A percentile compares a stretch with the other conserved stretches of the same genome.
Conservation (phyloP, 2,113 vertebrate species). For the Xiphophorus couchianus region DNA sequence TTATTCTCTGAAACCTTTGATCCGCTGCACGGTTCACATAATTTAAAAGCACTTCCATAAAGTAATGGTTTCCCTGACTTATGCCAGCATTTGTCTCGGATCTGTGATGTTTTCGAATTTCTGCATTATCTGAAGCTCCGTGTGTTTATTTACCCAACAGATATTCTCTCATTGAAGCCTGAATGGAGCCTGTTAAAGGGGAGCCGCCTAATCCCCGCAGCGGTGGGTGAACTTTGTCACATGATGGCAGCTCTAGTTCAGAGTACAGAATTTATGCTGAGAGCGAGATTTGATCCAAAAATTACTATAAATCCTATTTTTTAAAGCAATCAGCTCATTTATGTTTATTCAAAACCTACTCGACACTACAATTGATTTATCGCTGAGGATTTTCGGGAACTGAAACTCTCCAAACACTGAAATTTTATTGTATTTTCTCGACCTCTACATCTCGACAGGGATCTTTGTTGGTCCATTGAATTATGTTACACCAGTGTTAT, state of each 20-base stretch:
- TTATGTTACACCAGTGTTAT: background rate
- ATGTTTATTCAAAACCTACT: background rate
- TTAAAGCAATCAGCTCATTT: background rate
- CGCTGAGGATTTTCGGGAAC: too few relatives aligned
- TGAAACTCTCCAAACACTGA: too few relatives aligned
- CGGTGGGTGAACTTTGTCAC: conserved; percentile 12
- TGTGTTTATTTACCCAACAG: background rate
- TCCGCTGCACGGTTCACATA: too few relatives aligned
- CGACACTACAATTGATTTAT: background rate
- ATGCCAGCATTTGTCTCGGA: background rate
- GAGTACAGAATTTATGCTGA: conserved; percentile 18
- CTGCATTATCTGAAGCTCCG: background rate
- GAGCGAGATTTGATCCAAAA: background rate
- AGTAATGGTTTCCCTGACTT: background rate
- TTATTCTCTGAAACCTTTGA: too few relatives aligned
- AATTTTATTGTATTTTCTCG: too few relatives aligned
- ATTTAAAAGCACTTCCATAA: too few relatives aligned
- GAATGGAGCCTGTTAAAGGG: background rate
- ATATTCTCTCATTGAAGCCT: background rate
- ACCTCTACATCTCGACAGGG: too few relatives aligned
- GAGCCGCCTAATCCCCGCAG: background rate
- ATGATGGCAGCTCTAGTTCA: conserved; percentile 16
- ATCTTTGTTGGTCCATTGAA: too few relatives aligned
- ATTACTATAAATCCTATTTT: background rate
- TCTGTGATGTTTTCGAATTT: background rate